Evolutionary conservation across 1,140 invertebrate genomes (phyloP), one percentile per base, ranked within the genome.

Genomic region (Sipha flava): DNA sequence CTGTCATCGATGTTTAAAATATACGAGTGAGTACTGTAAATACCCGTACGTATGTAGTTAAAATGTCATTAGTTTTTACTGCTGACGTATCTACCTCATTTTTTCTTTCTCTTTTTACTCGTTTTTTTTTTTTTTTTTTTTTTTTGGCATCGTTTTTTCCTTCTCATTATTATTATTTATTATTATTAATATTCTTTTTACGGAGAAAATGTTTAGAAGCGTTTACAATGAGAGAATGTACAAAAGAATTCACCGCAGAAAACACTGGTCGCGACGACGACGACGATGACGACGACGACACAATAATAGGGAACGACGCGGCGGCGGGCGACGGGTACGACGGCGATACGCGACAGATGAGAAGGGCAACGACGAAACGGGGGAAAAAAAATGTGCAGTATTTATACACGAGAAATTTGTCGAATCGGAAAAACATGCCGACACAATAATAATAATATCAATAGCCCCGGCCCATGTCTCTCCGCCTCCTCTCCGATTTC

Each of bases 391-490:
- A 49, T 31, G 68, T 37, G 64, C 45, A 49, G 68, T 49, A 49
- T 49, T 72, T 70, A 68, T 72, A 72, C 68, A 49, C 68, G 49
- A 54, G 72, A 75, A 75, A 75, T 75, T 75, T 75, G 72, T 75
- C 72, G 72, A 75, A 34, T 73, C 47, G 70, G 70, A 52, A 73
- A 73, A 73, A 73, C 70, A 73, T 54, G 72, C 49, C 72, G 72
- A 75, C 72, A 75, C 72, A 52, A 75, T 75, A 75, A 75, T 75
- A 73, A 66, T 66, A 66, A 75, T 75, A 75, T 75, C 72, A 52
- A 75, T 75, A 54, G 45, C 72, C n/a, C n/a, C n/a, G n/a, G 47
- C n/a, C n/a, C n/a, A n/a, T 49, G 40, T 37, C 29, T 37, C 47
- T 29, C 18, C 57, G 26, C 64, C 70, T 52, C 70, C 49, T 75